A percentile compares a stretch with the other conserved stretches of the same genome.
Evolutionary conservation across 2,113 vertebrate genomes (phyloP).

Genomic region (Atractosteus spatula): DNA sequence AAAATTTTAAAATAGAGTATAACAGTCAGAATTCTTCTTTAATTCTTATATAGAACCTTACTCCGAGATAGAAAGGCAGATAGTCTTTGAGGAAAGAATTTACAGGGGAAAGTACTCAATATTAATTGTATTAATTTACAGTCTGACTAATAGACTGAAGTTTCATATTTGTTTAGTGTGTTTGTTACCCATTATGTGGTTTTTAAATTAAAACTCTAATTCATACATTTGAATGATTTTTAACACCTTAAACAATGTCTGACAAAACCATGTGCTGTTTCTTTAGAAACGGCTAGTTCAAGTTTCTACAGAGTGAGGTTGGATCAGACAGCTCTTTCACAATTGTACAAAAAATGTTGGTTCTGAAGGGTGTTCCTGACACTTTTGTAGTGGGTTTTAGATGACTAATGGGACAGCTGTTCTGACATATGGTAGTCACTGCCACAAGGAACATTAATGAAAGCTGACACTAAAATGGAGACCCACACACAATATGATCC

Average conservation of each 20-base stretch:
- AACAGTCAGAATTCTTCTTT: no score
- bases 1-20: no score
- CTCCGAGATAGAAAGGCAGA: no score
- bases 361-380: slow-evolving; percentile 32
- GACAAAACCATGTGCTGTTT: slow-evolving; percentile 17
- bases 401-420: slow-evolving; percentile 33
- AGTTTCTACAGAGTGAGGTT: neutral
- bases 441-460: slow-evolving; percentile 21
- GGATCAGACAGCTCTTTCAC: neutral
- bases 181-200: no score
- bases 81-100: no score
- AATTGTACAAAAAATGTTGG: slow-evolving; percentile 15
- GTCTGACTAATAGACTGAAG: no score
- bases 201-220: neutral
- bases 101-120: no score
- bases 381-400: slow-evolving; percentile 23
- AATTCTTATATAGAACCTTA: no score
- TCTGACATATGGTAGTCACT: slow-evolving; percentile 35
- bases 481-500: slow-evolving; percentile 13
- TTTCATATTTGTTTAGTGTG: no score
- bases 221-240: neutral
- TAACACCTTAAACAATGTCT: neutral
- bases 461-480: slow-evolving; percentile 27
- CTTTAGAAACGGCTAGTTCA: neutral
- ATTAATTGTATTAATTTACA: no score